Conservation (phyloP, 2,888 invertebrate species). For the Piscicola geometra region DNA sequence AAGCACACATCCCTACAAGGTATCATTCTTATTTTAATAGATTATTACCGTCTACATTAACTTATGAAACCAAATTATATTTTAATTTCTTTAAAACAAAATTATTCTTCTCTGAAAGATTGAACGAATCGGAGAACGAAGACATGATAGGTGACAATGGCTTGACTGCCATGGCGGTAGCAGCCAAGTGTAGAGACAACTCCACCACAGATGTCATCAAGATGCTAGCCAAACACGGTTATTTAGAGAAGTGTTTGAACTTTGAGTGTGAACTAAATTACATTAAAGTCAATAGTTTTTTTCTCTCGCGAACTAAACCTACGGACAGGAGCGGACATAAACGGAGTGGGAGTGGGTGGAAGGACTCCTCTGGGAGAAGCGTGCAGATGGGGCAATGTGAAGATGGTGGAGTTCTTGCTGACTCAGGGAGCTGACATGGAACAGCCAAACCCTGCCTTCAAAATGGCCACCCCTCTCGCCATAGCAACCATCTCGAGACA, state of each 20-base stretch:
- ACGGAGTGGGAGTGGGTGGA: slow-evolving; percentile 40
- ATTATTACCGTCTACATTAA: too few species aligned
- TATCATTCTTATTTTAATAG: not conserved
- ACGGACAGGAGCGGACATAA: slow-evolving; percentile 40
- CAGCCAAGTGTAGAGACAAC: slow-evolving; percentile 35
- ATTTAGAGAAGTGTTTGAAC: too few species aligned
- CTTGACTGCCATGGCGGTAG: slow-evolving; percentile 43
- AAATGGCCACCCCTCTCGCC: slow-evolving; percentile 42
- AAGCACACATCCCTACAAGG: slow-evolving; percentile 40
- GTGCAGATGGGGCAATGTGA: slow-evolving; percentile 39
- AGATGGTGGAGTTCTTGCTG: slow-evolving; percentile 41
- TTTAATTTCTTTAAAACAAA: too few species aligned
- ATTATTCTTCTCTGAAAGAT: too few species aligned
- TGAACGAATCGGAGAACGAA: slow-evolving; percentile 27
- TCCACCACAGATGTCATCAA: slow-evolving; percentile 35
- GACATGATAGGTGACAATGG: slow-evolving; percentile 38
- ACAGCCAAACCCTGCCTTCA: slow-evolving; percentile 38
- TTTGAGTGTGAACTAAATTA: too few species aligned
- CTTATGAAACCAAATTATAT: too few species aligned
- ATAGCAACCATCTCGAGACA: slow-evolving; percentile 40
- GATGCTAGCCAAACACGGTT: slow-evolving; percentile 33
- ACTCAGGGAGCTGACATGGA: slow-evolving; percentile 41
- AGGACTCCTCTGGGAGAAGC: slow-evolving; percentile 43
- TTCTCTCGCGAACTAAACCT: too few species aligned
- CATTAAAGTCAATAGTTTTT: too few species aligned